A percentile compares a stretch with the other conserved stretches of the same genome.
Evolutionary conservation across 2,113 vertebrate genomes (phyloP).

Genomic region (Lutjanus erythropterus): DNA sequence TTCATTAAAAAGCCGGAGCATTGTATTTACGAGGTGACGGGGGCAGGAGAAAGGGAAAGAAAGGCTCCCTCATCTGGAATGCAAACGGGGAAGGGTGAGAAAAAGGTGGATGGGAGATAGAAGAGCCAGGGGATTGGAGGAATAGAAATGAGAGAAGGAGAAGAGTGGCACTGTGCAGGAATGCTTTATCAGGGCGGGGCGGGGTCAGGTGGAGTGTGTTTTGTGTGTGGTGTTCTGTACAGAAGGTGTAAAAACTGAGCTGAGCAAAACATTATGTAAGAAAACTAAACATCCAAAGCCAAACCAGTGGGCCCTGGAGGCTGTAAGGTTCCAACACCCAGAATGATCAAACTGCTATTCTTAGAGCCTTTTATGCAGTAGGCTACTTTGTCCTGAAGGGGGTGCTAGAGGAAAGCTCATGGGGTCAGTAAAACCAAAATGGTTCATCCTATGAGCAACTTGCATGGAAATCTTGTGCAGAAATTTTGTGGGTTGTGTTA

Average conservation of each 20-base stretch:
- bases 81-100: slow-evolving; percentile 43
- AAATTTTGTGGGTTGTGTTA: background rate
- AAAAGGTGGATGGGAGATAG: slow-evolving; percentile 15
- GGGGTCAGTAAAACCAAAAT: background rate
- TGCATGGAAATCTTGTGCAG: background rate
- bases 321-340: background rate
- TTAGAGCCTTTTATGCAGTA: background rate
- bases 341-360: background rate
- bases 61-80: slow-evolving; percentile 64
- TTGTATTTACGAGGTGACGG: slow-evolving; percentile 52
- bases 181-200: slow-evolving; percentile 12
- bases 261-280: background rate
- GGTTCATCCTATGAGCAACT: background rate
- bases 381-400: background rate
- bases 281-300: background rate
- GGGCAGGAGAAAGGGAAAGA: slow-evolving; percentile 43
- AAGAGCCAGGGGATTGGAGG: slow-evolving; percentile 42
- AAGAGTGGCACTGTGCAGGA: slow-evolving; percentile 39
- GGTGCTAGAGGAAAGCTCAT: background rate
- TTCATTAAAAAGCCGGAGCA: slow-evolving; percentile 65
- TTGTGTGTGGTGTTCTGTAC: background rate
- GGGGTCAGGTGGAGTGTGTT: background rate
- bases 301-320: background rate
- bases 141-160: slow-evolving; percentile 36
- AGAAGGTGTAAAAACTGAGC: background rate